phyloP scores from a whole-genome alignment of 1,140 invertebrate genomes.

The Cardiocondyla obscurior region DNA sequence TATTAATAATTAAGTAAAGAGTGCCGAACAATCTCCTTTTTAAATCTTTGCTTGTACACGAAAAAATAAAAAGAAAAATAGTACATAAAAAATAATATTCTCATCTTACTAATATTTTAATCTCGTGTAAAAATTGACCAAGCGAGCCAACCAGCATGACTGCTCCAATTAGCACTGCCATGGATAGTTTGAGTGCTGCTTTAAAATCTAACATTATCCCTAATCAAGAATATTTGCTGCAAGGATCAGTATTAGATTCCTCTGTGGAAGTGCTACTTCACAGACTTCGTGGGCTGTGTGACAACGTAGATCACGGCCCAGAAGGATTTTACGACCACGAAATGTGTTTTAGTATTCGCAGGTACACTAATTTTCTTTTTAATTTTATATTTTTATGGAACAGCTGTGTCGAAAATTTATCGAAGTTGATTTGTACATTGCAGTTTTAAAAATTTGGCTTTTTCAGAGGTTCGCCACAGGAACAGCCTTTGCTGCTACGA shows the following conservation, averaged over 20 bases:
- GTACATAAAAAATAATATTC: no score
- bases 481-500: conserved; percentile 87
- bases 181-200: conserved; percentile 90
- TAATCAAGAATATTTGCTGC: conserved; percentile 95
- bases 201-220: conserved; percentile 93
- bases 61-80: no score
- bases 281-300: conserved; percentile 95
- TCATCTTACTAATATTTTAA: background rate
- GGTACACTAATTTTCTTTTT: conserved; percentile 69
- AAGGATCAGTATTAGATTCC: conserved; percentile 96
- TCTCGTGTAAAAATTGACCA: background rate
- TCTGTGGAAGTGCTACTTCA: conserved; percentile 96
- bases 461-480: conserved; percentile 82
- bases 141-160: conserved; percentile 77
- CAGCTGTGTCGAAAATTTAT: conserved; percentile 10
- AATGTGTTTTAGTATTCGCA: conserved; percentile 91
- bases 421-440: background rate
- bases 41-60: no score
- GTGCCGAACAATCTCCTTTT: no score
- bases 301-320: conserved; percentile 95
- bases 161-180: conserved; percentile 87
- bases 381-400: background rate
- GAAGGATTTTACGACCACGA: conserved; percentile 97
- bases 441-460: conserved; percentile 38
- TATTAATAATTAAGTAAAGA: no score